Evolutionary conservation across 2,888 invertebrate genomes (phyloP).

Genomic region (Drosophila gaucha): DNA sequence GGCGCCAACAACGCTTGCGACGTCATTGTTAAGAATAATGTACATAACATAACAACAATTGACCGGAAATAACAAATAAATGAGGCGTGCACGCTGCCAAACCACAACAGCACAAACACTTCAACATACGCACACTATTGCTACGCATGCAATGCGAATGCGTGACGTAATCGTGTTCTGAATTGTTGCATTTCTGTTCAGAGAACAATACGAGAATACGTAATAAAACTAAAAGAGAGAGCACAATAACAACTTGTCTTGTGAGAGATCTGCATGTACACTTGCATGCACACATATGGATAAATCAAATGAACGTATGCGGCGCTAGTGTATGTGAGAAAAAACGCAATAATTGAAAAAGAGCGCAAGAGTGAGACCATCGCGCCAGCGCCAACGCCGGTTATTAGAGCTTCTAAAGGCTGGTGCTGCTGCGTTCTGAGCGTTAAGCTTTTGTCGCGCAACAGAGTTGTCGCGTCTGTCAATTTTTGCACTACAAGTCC

Average conservation of each 20-base stretch:
- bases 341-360: constrained; percentile 39
- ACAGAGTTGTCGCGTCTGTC: constrained; percentile 40
- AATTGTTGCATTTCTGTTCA: constrained; percentile 55
- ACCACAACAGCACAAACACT: constrained; percentile 20
- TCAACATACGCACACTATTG: neutral
- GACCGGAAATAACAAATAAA: constrained; percentile 70
- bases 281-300: constrained; percentile 10
- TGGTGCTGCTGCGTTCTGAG: constrained; percentile 25
- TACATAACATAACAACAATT: constrained; percentile 44
- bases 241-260: constrained; percentile 31
- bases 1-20: constrained; percentile 30
- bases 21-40: constrained; percentile 26
- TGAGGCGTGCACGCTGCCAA: constrained; percentile 29
- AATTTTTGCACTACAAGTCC: neutral
- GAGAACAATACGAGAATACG: constrained; percentile 14
- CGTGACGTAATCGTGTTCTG: constrained; percentile 65
- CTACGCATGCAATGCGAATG: constrained; percentile 61
- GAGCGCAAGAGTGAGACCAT: constrained; percentile 25
- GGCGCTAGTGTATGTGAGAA: constrained; percentile 6
- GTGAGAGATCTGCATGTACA: constrained; percentile 35
- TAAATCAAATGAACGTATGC: neutral
- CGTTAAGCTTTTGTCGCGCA: constrained; percentile 52
- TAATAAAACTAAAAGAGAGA: constrained; percentile 13
- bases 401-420: constrained; percentile 21
- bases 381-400: constrained; percentile 28